Evolutionary conservation across 2,113 vertebrate genomes (phyloP).

Genomic region (Muntiacus muntjak): DNA sequence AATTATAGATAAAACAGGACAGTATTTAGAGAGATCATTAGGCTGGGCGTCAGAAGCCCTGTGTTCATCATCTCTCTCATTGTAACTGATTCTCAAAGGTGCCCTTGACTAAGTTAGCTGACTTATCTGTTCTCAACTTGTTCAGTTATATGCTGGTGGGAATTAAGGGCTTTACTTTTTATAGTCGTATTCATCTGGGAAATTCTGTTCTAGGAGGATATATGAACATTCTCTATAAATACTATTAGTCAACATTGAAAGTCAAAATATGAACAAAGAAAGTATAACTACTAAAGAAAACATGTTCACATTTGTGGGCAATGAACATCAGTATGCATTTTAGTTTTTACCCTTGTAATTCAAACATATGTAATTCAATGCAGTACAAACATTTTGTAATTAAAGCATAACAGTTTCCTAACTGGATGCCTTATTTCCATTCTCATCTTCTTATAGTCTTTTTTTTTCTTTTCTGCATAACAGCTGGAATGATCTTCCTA

Average conservation of each 20-base stretch:
- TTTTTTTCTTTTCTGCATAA: neutral
- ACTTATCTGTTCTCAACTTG: neutral
- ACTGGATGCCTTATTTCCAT: neutral
- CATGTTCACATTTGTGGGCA: neutral
- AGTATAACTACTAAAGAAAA: neutral
- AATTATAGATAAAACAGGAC: slow-evolving; percentile 34
- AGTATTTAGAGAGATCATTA: neutral
- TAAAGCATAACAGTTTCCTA: neutral
- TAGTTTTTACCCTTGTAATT: neutral
- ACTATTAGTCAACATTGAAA: neutral
- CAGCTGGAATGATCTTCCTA: neutral
- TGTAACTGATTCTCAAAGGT: neutral
- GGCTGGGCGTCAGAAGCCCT: neutral
- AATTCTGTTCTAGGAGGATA: neutral
- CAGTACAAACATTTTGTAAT: neutral
- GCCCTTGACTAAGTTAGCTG: neutral
- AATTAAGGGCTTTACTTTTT: neutral
- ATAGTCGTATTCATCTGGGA: neutral
- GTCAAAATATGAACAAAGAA: neutral
- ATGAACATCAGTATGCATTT: neutral
- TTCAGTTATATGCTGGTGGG: neutral
- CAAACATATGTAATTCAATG: neutral
- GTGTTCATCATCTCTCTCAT: neutral
- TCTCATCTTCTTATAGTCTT: neutral
- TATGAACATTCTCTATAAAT: neutral